Base-by-base conservation (phyloP, 1,140 invertebrate species). In the Lucilia sericata region DNA sequence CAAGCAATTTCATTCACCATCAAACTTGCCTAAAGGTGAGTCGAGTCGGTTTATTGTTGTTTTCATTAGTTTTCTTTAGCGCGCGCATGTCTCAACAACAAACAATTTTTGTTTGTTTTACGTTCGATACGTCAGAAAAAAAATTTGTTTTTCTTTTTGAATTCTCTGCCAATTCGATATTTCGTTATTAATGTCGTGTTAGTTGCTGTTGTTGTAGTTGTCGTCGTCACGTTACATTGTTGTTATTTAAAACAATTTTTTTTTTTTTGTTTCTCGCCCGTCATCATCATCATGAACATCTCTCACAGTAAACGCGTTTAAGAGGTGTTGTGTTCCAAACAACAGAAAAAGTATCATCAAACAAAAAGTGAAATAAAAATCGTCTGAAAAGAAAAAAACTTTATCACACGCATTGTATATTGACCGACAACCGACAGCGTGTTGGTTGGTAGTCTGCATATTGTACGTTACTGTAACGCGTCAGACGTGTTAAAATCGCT, bases 11-110 rank as follows among this genome's bases (percentile, higher is more conserved):
- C 76, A 80, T 80, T 80, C 76, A 80, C 47, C 76, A 80, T 80
- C 76, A 51, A 80, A 80, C 76, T 80, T 80, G 75, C 75, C 75
- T 47, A 78, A 80, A 80, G 76, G 76, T 80, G 76, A 80, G 76
- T 80, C 25, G 25, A 30, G 25, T 30, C 76, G 76, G 42, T 42
- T 70, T 70, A 2, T 21, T 70, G 17, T 70, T 70, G 7, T 70
- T 25, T 25, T 80, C 76, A 42, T 36, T 42, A 1, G 3, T 30
- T 30, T 1, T 30, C 3, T 30, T 30, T 49, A 70, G 19, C 65
- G 76, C 19, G 21, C 76, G 76, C 76, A 80, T 80, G 76, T 80
- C 76, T 51, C 42, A 47, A 19, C 75, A 42, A 36, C 30, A 78
- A 55, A 13, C 42, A 34, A 36, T 34, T 76, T 78, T 42, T 47